Base-by-base conservation (phyloP, 2,113 vertebrate genomes). In the Chaenocephalus aceratus region DNA sequence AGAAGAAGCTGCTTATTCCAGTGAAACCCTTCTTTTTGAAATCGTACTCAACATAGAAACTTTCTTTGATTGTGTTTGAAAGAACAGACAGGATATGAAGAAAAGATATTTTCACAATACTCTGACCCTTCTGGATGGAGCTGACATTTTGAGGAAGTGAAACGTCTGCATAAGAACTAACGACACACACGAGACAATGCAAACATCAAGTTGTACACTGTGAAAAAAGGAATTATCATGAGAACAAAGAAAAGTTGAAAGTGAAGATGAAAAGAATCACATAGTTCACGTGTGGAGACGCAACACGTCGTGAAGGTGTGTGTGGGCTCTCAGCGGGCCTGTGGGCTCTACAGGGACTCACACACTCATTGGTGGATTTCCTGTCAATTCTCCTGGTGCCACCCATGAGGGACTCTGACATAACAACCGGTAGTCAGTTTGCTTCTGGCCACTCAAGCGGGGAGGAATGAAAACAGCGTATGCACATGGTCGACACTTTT, bases 341-440 rank as follows among this genome's bases (percentile, higher is more conserved):
- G 87, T 87, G 93, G 94, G 93, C 88, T 91, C 92, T 89, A 84
- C 62, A 75, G 92, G 92, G 89, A 94, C 79, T 62, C 66, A 71
- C 88, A 87, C 85, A 87, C 89, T 89, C 88, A 77, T 71, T 82
- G 86, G 88, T 94, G 90, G 85, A 80, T 94, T 94, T 95, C 93
- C 94, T 95, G 94, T 94, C 63, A 90, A 90, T 79, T 93, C 93
- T 92, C 89, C 76, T 91, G 91, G 91, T 85, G 89, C 89, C 87
- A 90, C 84, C 75, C 79, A 84, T 83, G 86, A 81, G 90, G 86
- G 89, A 92, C 87, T 81, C 92, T 93, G 91, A 94, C 88, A 93
- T 92, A 94, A 95, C 92, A 91, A 92, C 91, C 93, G 92, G 91
- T 90, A 92, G 92, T 93, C 90, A 88, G 91, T 92, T 93, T 88